phyloP scores from a whole-genome alignment of 2,113 vertebrate genomes.

The human (Homo sapiens) region DNA sequence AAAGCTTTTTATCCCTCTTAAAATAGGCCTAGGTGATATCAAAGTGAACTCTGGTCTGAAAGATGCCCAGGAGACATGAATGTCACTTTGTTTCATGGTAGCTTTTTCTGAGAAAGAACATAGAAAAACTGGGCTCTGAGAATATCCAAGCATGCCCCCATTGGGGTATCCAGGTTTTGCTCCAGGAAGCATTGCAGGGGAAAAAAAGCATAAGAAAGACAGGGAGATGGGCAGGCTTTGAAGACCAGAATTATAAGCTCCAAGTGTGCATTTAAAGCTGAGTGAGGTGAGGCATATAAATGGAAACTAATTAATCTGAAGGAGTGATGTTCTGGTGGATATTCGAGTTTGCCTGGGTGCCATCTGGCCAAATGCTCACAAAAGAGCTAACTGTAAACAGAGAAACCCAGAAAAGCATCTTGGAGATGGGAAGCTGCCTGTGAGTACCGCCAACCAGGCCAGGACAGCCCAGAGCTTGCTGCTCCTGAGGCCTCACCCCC shows the following conservation, averaged over 20 bases:
- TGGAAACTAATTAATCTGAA: not conserved
- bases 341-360: not conserved
- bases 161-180: not conserved
- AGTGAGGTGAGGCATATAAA: not conserved
- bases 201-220: not conserved
- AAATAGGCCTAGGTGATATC: not conserved
- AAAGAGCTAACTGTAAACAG: not conserved
- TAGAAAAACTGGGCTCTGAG: not conserved
- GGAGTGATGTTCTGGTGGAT: not conserved
- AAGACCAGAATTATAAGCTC: not conserved
- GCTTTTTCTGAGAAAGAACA: not conserved
- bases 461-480: not conserved
- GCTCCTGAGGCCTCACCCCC: not conserved
- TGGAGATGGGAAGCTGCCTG: not conserved
- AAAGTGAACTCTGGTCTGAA: not conserved
- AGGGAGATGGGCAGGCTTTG: not conserved
- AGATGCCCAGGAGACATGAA: not conserved
- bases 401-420: not conserved
- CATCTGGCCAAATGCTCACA: not conserved
- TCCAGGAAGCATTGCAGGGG: not conserved
- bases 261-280: not conserved
- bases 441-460: not conserved
- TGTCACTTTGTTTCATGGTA: not conserved
- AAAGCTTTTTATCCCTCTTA: not conserved
- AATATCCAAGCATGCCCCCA: fast-evolving